Conservation (phyloP, 1,140 invertebrate genomes). For the Whitmania pigra region DNA sequence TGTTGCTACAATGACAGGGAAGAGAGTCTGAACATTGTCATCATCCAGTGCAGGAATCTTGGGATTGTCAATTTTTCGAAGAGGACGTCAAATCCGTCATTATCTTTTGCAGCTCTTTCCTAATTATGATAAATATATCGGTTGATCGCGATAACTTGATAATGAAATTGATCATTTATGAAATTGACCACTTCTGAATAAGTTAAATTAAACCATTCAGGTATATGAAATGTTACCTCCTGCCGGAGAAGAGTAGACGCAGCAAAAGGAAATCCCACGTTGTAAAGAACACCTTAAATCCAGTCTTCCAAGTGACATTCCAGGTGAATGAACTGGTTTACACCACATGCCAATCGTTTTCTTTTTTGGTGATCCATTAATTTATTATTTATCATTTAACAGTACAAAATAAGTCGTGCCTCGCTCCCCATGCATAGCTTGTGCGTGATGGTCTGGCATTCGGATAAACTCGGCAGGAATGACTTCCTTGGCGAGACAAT, state of each 20-base stretch:
- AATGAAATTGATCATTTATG: too few relatives aligned
- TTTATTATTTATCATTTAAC: too few relatives aligned
- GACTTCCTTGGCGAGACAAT: slow-evolving; percentile 84
- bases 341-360: not conserved
- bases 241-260: slow-evolving; percentile 87
- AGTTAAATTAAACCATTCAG: slow-evolving; percentile 35
- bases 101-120: not conserved
- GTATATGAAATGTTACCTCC: slow-evolving; percentile 78
- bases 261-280: slow-evolving; percentile 93
- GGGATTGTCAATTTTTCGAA: not conserved
- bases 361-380: too few relatives aligned
- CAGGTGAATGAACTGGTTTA: slow-evolving; percentile 36
- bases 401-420: too few relatives aligned
- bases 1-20: slow-evolving; percentile 70
- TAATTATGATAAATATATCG: too few relatives aligned
- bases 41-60: slow-evolving; percentile 1
- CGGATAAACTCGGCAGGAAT: slow-evolving; percentile 85
- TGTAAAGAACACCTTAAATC: slow-evolving; percentile 87
- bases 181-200: too few relatives aligned
- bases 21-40: not conserved
- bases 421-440: slow-evolving; percentile 35
- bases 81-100: not conserved
- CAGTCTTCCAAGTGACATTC: slow-evolving; percentile 80
- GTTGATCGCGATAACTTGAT: too few relatives aligned
- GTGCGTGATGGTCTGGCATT: slow-evolving; percentile 86